Conservation (phyloP, 2,888 invertebrate species). For the Priocnemis perturbator region DNA sequence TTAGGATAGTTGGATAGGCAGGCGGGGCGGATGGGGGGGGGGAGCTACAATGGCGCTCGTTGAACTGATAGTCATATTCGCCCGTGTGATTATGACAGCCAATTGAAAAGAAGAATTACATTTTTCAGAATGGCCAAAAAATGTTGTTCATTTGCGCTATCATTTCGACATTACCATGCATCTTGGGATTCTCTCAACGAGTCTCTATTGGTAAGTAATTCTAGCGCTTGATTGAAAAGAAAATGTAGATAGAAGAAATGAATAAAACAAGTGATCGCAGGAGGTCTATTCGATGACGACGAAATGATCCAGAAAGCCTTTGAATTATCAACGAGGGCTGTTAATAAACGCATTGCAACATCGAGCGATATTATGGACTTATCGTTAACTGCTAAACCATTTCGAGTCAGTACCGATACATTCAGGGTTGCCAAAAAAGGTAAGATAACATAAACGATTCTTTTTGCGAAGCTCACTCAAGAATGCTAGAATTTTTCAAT, state of each 20-base stretch:
- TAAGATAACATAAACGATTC: slow-evolving; percentile 16
- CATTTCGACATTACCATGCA: slow-evolving; percentile 25
- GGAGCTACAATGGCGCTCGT: too few species aligned
- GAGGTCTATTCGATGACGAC: slow-evolving; percentile 79
- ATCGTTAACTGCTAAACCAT: slow-evolving; percentile 7
- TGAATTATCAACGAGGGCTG: slow-evolving; percentile 76
- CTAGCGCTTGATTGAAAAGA: neutral
- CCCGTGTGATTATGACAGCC: too few species aligned
- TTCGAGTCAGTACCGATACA: slow-evolving; percentile 31
- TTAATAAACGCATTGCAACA: slow-evolving; percentile 73
- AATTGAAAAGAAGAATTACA: too few species aligned
- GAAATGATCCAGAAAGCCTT: slow-evolving; percentile 79
- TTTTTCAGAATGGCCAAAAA: slow-evolving; percentile 4
- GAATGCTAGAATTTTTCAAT: too few species aligned
- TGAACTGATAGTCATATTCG: too few species aligned
- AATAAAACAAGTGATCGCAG: slow-evolving; percentile 71
- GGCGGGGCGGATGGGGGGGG: too few species aligned
- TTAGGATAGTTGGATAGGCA: too few species aligned
- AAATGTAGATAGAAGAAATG: neutral
- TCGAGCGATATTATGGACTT: slow-evolving; percentile 27
- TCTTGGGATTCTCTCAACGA: slow-evolving; percentile 29
- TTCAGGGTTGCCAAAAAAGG: slow-evolving; percentile 38
- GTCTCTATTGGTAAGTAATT: slow-evolving; percentile 40
- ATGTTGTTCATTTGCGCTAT: slow-evolving; percentile 30
- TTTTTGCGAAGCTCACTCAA: too few species aligned